Evolutionary conservation across 2,797 vertebrate species (phyloP).

Genomic region (Valencia hispanica): DNA sequence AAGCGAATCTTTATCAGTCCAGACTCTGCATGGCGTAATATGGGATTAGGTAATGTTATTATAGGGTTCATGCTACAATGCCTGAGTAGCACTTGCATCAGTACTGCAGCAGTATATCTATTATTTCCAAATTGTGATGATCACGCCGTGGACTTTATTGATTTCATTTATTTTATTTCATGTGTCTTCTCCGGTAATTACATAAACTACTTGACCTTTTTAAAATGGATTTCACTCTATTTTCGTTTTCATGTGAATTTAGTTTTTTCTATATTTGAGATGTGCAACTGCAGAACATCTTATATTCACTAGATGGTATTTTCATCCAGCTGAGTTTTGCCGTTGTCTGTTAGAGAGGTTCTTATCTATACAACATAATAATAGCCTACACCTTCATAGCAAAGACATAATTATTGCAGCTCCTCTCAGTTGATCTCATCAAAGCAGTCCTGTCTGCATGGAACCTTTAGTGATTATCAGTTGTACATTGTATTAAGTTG

Average conservation of each 20-base stretch:
- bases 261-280: background rate
- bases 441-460: background rate
- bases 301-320: background rate
- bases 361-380: background rate
- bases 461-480: background rate
- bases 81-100: background rate
- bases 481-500: too few species aligned
- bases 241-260: background rate
- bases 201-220: background rate
- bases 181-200: too few species aligned
- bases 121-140: too few species aligned
- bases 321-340: background rate
- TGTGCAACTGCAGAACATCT: too few species aligned
- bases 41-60: background rate
- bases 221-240: background rate
- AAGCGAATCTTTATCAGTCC: background rate
- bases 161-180: too few species aligned
- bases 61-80: background rate
- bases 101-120: too few species aligned
- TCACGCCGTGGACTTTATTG: too few species aligned
- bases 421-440: background rate
- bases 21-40: background rate
- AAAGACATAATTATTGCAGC: background rate
- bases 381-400: background rate
- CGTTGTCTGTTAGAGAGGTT: background rate